Conservation (phyloP, 2,797 vertebrate species). For the Eulemur mongoz region DNA sequence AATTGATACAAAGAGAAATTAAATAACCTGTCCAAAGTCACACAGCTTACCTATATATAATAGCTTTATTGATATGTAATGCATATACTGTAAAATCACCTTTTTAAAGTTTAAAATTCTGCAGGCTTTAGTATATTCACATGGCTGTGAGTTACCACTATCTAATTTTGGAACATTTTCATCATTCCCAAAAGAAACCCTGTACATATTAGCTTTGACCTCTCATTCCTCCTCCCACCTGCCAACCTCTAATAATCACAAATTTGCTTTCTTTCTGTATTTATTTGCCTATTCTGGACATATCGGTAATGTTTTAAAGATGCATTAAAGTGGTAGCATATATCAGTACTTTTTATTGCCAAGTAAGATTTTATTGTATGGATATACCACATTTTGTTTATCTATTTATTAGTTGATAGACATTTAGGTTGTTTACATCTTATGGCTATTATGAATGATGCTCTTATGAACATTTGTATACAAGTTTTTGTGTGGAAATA, state of each 20-base stretch:
- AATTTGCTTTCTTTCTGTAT: neutral
- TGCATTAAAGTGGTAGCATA: neutral
- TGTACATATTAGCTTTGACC: neutral
- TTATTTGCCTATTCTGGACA: neutral
- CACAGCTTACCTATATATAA: neutral
- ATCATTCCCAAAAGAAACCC: neutral
- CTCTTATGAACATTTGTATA: neutral
- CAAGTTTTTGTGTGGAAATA: neutral
- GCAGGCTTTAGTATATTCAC: neutral
- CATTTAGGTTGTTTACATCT: neutral
- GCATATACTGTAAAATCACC: neutral
- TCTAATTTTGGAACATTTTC: neutral
- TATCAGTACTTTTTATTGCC: neutral
- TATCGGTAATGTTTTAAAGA: neutral
- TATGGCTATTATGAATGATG: neutral
- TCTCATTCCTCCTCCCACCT: neutral
- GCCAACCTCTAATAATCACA: neutral
- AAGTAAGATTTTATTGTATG: neutral
- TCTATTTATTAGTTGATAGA: neutral
- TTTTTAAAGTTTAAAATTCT: neutral
- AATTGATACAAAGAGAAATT: slow-evolving; percentile 4
- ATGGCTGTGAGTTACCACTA: neutral
- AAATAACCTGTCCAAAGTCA: neutral
- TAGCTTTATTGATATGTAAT: neutral
- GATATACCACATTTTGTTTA: neutral